Base-by-base conservation (phyloP, 2,797 vertebrate genomes). In the Crenuchus spilurus region DNA sequence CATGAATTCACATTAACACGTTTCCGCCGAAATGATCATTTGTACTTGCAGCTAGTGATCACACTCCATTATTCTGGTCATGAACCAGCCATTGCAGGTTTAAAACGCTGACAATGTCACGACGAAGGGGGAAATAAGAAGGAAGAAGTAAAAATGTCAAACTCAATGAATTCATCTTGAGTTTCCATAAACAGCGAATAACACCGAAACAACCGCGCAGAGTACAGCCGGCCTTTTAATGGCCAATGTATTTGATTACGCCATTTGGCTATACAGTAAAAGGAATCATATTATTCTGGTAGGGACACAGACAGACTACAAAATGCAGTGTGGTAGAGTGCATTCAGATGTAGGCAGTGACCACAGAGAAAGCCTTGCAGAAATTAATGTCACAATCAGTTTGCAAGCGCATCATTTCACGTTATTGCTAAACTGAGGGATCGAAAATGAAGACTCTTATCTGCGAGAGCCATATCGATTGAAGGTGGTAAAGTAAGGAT, bases 1-100 rank as follows among this genome's bases (percentile, higher is more conserved):
- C 85, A 84, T 85, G 84, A 84, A 87, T 88, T 90, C 87, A 83
- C 84, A 89, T 89, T 84, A 88, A 82, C 77, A 85, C 78, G 64
- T 85, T 85, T 84, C 77, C 58, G 61, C 66, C 66, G 69, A 85
- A 87, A 88, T 80, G 10, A 87, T 89, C 62, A 72, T 86, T 84
- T 80, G 80, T 46, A 58, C 74, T 77, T 82, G 79, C 42, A 68
- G 81, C 69, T 65, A 84, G 72, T 71, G 65, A 87, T 84, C 82
- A 75, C 57, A 74, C 76, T 80, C 63, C 74, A 79, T 86, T 87
- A 86, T 85, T 85, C 80, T 74, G 80, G 83, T 85, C 73, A 72
- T 83, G 82, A 83, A 81, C 63, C 52, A 81, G 74, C 60, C 72
- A 26, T 74, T 73, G 74, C 84, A 87, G 86, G 85, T 90, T 87